Percentiles rank a stretch among this genome's conserved stretches.
These are phyloP conservation scores for Drosophila nasuta DNA, from an alignment of 1,140 invertebrate genomes.

Conservation along the genomic window DNA sequence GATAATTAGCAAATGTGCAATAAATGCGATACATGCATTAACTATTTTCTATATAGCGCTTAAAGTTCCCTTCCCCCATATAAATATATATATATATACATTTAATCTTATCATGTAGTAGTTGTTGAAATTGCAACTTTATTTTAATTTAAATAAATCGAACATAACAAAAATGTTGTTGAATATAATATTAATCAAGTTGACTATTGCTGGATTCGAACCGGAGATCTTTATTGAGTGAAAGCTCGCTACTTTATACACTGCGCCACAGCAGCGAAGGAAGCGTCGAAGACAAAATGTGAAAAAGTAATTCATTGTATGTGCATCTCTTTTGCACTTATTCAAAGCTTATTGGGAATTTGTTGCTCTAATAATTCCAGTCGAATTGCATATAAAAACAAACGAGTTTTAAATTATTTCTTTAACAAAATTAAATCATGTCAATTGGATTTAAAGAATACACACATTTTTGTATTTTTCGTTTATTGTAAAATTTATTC, in stretches of 20 bases:
- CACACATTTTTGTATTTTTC: neutral
- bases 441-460: no score
- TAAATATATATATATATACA: slow-evolving; percentile 10
- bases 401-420: no score
- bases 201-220: no score
- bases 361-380: no score
- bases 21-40: slow-evolving; percentile 34
- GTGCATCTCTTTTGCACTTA: slow-evolving; percentile 18
- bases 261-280: no score
- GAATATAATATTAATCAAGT: no score
- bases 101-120: slow-evolving; percentile 42
- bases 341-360: neutral
- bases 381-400: no score
- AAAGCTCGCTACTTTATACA: no score
- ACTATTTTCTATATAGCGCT: slow-evolving; percentile 58
- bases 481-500: slow-evolving; percentile 25
- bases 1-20: slow-evolving; percentile 27
- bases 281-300: no score
- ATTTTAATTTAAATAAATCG: slow-evolving; percentile 51
- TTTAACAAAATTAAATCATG: no score
- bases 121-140: slow-evolving; percentile 29
- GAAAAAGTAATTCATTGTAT: no score
- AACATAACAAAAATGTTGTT: slow-evolving; percentile 17
- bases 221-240: no score
- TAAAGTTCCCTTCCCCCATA: slow-evolving; percentile 16